Base-by-base conservation (phyloP, 2,113 vertebrate species). In the Microtus ochrogaster region DNA sequence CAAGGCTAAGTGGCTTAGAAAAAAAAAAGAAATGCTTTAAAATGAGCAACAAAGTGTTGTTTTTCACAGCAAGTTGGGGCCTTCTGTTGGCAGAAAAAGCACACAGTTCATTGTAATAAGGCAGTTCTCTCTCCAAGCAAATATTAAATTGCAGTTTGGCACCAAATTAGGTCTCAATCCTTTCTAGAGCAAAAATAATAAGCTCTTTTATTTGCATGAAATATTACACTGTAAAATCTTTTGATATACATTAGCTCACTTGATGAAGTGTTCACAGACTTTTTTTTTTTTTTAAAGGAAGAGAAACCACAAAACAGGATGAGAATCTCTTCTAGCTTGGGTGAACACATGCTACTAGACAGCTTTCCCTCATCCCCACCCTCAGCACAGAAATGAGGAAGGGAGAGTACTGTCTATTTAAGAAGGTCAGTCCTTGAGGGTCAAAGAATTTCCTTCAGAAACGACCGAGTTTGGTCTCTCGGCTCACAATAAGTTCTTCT, bases 121-220 rank as follows among this genome's bases (percentile, higher is more conserved):
- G 63, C 66, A 94, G 85, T 93, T 95, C 61, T 78, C 68, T 96
- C 55, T 95, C 90, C 88, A 96, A 70, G 77, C 91, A 95, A 97
- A 96, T 95, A 95, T 96, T 95, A 93, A 92, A 95, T 91, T 97
- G 88, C 77, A 96, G 65, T 91, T 65, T 85, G 81, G 90, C 90
- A 95, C 61, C 93, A 94, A 93, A 95, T 41, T 86, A 90, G 47
- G 14, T 92, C 77, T 94, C 87, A 89, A 58, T 94, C 33, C 66
- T 93, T 95, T 83, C 70, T 94, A 89, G 85, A 93, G 66, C 74
- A 92, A 97, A 96, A 96, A 55, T 86, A 96, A 92, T 81, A 82
- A 84, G 22, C 58, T 85, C 5, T 72, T 94, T 82, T 93, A 90
- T 95, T 91, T 86, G 81, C 82, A 91, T 14, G 36, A 78, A 49